Base-by-base conservation (phyloP, 2,797 vertebrate species). In the Tympanoctomys barrerae region DNA sequence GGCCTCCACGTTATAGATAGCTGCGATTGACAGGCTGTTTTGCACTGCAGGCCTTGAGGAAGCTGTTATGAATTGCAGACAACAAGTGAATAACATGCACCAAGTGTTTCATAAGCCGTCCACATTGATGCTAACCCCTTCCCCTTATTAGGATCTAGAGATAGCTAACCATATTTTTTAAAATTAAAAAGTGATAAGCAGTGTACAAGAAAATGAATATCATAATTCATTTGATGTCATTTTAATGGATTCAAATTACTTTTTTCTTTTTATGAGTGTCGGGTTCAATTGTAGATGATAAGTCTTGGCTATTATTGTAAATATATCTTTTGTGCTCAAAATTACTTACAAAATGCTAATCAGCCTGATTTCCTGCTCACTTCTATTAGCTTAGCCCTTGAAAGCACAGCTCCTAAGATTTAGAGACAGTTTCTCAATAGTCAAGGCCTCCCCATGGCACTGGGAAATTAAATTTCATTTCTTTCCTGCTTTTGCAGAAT, bases 341-440 rank as follows among this genome's bases (percentile, higher is more conserved):
- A 94, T 97, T 97, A 96, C 96, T 97, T 97, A 96, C 59, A 98
- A 98, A 98, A 98, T 95, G 91, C 96, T 98, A 97, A 98, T 98
- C 93, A 95, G 90, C 66, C 39, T 98, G 98, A 96, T 97, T 98
- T 98, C 94, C 95, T 98, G 94, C 83, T 95, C 80, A 19, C 80
- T 71, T 84, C 86, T 97, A 97, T 98, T 97, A 98, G 87, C 94
- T 94, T 85, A 97, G 97, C 39, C 9, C 95, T 98, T 98, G 97
- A 98, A 98, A 98, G 94, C 61, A 83, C 26, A 94, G 92, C 28
- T 97, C n/a, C 64, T 92, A 96, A 98, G 93, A 98, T 98, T 97
- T 97, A 97, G 95, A 97, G 97, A 96, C 94, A 93, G 91, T 73
- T 98, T 98, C 92, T 97, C 97, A 97, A 97, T 75, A 97, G 93